phyloP scores from a whole-genome alignment of 2,113 vertebrate genomes.

The Amphiprion percula region DNA sequence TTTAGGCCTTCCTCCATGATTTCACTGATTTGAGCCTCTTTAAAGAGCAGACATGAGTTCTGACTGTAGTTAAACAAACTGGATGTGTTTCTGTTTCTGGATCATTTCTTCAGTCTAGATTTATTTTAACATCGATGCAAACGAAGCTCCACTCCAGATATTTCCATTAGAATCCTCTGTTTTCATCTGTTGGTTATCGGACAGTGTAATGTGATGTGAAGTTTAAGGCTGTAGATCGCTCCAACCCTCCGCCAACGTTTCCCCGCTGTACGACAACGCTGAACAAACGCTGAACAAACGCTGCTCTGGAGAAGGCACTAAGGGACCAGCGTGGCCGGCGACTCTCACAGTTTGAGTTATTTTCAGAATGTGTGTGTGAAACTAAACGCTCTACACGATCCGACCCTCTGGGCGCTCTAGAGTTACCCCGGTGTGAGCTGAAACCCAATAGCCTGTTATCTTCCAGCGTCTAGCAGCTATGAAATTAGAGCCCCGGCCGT shows the following conservation, averaged over 20 bases:
- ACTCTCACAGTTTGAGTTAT: slow-evolving; percentile 71
- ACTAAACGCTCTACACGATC: slow-evolving; percentile 79
- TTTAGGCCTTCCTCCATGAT: neutral
- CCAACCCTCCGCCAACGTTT: slow-evolving; percentile 32
- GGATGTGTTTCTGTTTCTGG: no score
- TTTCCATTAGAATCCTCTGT: neutral
- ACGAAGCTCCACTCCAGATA: neutral
- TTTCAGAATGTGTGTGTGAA: slow-evolving; percentile 81
- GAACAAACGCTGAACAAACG: slow-evolving; percentile 27
- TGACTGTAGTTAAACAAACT: no score
- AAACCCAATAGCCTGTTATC: slow-evolving; percentile 86
- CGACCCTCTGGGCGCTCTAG: slow-evolving; percentile 77
- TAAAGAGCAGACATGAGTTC: no score
- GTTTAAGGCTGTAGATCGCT: neutral
- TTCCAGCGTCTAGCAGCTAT: slow-evolving; percentile 80
- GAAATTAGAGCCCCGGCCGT: slow-evolving; percentile 81
- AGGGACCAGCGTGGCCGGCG: slow-evolving; percentile 38
- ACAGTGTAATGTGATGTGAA: slow-evolving; percentile 33
- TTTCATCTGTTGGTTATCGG: neutral
- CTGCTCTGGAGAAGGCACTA: slow-evolving; percentile 43
- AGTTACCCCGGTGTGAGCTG: slow-evolving; percentile 82
- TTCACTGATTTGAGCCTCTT: no score
- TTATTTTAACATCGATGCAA: neutral
- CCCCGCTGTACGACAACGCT: neutral
- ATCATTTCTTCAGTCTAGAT: no score